Base-by-base conservation (phyloP, 1,140 invertebrate species). In the Drosophila bocqueti region DNA sequence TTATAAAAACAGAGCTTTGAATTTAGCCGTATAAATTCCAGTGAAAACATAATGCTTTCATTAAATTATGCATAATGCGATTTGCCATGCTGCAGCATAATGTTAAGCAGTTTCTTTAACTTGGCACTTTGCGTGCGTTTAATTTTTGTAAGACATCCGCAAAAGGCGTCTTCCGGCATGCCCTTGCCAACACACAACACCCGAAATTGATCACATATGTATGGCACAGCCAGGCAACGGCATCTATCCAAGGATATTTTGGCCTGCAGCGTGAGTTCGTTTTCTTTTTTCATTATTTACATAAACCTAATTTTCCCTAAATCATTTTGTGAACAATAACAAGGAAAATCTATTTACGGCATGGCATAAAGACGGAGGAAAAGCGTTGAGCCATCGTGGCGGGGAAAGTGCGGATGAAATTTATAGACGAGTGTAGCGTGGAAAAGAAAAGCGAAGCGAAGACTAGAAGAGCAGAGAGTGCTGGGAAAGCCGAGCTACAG, bases 271-370 rank as follows among this genome's bases (percentile, higher is more conserved):
- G 7, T 77, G 60, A 57, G 55, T 75, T 60, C 47, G 55, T 50
- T 73, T 40, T 49, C 31, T 15, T 72, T 69, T 83, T 91, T 82
- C 81, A 84, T 84, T 91, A 91, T 91, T 91, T 91, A 89, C 87
- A 91, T 91, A 91, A 91, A 91, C 89, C 89, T 91, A 91, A 91
- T 91, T 91, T 91, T 91, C 78, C 79, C 76, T 91, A 91, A 91
- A 91, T 91, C 89, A 91, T 91, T 91, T 91, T 91, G 72, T 78
- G 87, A 84, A 84, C 89, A 82, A 91, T 90, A 90, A 90, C 85
- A 82, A 73, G 74, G 73, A 84, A 90, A 87, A 87, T 90, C 84
- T 87, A 89, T 87, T 87, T 87, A 87, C 83, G 81, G 52, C 83
- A 61, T 67, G 68, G 63, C 69, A 80, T 64, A 66, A 71, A 62